These are phyloP conservation scores for Agapetus fuscipes DNA, from an alignment of 2,888 invertebrate species.

Conservation along the genomic window DNA sequence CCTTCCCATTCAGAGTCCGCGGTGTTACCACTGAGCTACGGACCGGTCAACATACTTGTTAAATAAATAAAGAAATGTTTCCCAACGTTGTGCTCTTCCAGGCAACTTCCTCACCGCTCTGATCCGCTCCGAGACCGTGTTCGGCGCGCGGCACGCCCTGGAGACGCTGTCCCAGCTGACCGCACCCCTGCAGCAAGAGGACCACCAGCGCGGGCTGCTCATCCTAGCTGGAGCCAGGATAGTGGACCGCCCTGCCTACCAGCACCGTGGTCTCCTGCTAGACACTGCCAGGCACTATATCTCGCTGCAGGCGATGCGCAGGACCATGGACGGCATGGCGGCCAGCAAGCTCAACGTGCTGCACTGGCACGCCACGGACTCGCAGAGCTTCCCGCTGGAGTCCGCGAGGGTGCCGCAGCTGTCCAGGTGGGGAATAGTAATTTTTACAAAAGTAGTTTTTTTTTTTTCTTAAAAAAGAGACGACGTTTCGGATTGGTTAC, in stretches of 20 bases:
- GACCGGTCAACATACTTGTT: too few species aligned
- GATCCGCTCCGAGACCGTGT: constrained; percentile 52
- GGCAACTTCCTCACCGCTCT: constrained; percentile 43
- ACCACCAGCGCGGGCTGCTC: constrained; percentile 38
- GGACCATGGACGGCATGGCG: constrained; percentile 76
- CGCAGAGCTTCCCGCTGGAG: constrained; percentile 86
- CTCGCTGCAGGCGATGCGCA: constrained; percentile 55
- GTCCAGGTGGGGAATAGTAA: constrained; percentile 52
- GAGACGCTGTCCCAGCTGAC: constrained; percentile 68
- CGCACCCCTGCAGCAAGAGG: constrained; percentile 42
- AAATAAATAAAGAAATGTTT: too few species aligned
- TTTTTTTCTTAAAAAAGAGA: too few species aligned
- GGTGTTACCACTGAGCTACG: too few species aligned
- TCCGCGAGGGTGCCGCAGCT: constrained; percentile 64
- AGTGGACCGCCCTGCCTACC: constrained; percentile 69
- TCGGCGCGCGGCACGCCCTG: constrained; percentile 65
- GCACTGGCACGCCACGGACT: constrained; percentile 88
- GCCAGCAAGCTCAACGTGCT: constrained; percentile 84
- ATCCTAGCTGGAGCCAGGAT: constrained; percentile 55
- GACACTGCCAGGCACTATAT: constrained; percentile 88
- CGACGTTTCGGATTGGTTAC: too few species aligned
- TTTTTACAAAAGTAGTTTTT: not conserved
- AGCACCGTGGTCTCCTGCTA: constrained; percentile 77
- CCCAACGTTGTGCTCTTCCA: too few species aligned
- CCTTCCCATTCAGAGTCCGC: too few species aligned